Percentiles rank a stretch among this genome's conserved stretches.
Conservation (phyloP, 2,888 invertebrate genomes). For the Andrena haemorrhoa region DNA sequence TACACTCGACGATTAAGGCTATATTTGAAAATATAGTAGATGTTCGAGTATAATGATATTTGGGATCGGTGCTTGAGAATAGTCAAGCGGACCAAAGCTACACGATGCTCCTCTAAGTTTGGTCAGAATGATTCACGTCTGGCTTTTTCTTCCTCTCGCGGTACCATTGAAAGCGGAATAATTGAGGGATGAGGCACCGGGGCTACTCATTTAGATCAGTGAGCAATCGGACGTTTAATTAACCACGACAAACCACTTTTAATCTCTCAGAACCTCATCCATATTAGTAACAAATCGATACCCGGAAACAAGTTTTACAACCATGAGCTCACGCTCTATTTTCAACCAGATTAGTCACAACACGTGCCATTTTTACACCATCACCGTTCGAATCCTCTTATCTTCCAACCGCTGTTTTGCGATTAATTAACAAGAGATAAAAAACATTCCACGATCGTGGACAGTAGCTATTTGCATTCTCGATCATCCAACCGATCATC, state of each 20-base stretch:
- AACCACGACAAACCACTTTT: background rate
- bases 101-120: slow-evolving; percentile 36
- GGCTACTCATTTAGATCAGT: slow-evolving; percentile 39
- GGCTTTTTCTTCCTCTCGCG: slow-evolving; percentile 46
- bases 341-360: background rate
- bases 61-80: background rate
- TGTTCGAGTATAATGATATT: background rate
- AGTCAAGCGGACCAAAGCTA: background rate
- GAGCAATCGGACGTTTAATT: slow-evolving; percentile 3
- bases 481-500: slow-evolving; percentile 21
- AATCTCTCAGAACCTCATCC: background rate
- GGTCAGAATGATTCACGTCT: slow-evolving; percentile 48
- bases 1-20: no score
- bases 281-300: background rate
- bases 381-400: background rate
- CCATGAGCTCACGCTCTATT: background rate
- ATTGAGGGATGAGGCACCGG: slow-evolving; percentile 32
- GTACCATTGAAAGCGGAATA: slow-evolving; percentile 41
- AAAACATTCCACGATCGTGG: background rate
- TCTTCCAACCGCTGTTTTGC: background rate
- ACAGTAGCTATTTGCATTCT: slow-evolving; percentile 5
- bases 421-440: background rate
- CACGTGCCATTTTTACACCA: no score
- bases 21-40: background rate
- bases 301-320: background rate